These are phyloP conservation scores for Drosophila sordidula DNA, from an alignment of 2,888 invertebrate genomes.

Conservation along the genomic window DNA sequence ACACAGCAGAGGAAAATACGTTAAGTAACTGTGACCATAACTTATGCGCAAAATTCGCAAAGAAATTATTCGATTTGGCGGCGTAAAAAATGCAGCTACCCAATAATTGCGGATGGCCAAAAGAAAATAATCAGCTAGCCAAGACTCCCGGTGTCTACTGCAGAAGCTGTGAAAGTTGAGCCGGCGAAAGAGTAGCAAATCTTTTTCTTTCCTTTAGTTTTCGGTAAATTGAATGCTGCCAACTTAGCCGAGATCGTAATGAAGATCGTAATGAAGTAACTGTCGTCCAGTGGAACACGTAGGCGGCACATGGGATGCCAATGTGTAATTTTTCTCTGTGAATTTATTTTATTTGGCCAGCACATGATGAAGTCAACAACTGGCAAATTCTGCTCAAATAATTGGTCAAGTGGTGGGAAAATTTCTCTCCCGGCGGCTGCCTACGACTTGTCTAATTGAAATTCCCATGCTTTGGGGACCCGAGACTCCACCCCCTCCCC, in stretches of 20 bases:
- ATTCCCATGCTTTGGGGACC: conserved; percentile 65
- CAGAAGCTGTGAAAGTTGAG: conserved; percentile 77
- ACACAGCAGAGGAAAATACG: conserved; percentile 48
- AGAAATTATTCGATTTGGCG: conserved; percentile 77
- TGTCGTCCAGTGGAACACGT: conserved; percentile 57
- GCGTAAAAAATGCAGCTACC: conserved; percentile 76
- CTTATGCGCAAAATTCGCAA: conserved; percentile 76
- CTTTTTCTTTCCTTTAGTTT: conserved; percentile 13
- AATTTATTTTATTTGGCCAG: conserved; percentile 45
- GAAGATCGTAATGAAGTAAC: conserved; percentile 11
- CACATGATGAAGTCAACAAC: conserved; percentile 25
- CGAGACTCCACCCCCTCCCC: neutral
- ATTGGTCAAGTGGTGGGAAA: conserved; percentile 73
- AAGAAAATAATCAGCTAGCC: conserved; percentile 35
- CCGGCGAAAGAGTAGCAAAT: conserved; percentile 73
- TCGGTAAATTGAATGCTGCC: conserved; percentile 69
- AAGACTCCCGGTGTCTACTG: conserved; percentile 59
- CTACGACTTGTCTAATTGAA: conserved; percentile 70
- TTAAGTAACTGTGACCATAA: conserved; percentile 78
- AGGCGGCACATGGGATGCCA: conserved; percentile 71
- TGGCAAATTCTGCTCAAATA: conserved; percentile 40
- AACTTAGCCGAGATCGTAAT: conserved; percentile 31
- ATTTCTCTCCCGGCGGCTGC: conserved; percentile 47
- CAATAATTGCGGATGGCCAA: conserved; percentile 60
- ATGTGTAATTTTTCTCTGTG: conserved; percentile 64